Evolutionary conservation across 2,113 vertebrate species (phyloP), one percentile per base, ranked within the genome.

Genomic region (Arothron firmamentum): DNA sequence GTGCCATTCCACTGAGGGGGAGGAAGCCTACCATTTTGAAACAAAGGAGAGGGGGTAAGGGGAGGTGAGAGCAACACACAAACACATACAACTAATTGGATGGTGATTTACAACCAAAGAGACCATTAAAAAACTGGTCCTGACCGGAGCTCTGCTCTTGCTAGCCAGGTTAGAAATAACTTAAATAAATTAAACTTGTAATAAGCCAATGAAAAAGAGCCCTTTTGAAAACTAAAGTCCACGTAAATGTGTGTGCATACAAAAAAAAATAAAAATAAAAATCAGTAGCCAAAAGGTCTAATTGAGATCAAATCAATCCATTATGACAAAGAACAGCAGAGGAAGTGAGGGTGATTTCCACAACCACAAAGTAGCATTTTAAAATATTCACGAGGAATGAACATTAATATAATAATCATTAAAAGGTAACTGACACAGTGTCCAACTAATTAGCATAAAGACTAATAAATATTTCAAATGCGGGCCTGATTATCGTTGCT

Each of bases 1-100:
- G 85, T 83, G 68, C 80, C 82, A 56, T 74, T 54, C 89, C 89
- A 90, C 21, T 87, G 88, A 65, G 86, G 79, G 85, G 88, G 84
- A 52, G 88, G 87, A 75, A 90, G 89, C 86, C 89, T 90, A 84
- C 69, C 65, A 69, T 76, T 77, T 78, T 61, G 73, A 73, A 82
- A 86, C 74, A 80, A 84, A 80, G 67, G 69, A 80, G 67, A 85
- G 23, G 72, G 79, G 60, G 80, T 70, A 60, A 77, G 25, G 4
- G 38, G 55, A 67, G 45, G 62, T 53, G 28, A 45, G 31, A 52
- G 46, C 66, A 51, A 67, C 53, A 76, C 34, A 68, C 65, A 85
- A 15, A 9, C 53, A 72, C 52, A 67, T 21, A 71, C 52, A 79
- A 57, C 51, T n/a, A 31, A 54, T 41, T 52, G 71, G 50, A 58